Conservation (phyloP, 2,888 invertebrate genomes). For the Lottia scabra region DNA sequence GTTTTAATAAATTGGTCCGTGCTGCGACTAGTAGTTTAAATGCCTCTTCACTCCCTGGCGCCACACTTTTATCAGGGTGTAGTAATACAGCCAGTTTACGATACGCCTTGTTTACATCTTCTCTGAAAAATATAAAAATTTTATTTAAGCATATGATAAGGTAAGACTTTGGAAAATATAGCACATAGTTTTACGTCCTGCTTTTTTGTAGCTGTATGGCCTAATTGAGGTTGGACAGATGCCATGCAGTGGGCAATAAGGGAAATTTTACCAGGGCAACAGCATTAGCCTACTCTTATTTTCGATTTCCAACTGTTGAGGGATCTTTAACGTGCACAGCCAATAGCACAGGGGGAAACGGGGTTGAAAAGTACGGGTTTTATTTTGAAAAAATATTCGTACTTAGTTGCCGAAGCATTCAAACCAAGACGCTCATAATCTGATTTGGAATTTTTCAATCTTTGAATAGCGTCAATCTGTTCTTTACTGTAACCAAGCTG, state of each 20-base stretch:
- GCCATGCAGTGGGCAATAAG: no score
- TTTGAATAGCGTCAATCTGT: constrained; percentile 68
- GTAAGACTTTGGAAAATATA: no score
- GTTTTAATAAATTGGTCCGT: constrained; percentile 63
- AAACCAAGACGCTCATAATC: constrained; percentile 68
- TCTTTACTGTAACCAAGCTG: constrained; percentile 68
- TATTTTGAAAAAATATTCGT: constrained; percentile 31
- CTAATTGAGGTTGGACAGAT: no score
- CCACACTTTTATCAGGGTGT: constrained; percentile 70
- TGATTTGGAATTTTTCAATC: constrained; percentile 64
- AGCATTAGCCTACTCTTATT: no score
- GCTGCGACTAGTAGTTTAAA: constrained; percentile 69
- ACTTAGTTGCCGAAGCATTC: constrained; percentile 61
- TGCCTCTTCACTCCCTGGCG: constrained; percentile 70
- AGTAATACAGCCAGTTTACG: constrained; percentile 69
- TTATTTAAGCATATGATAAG: no score
- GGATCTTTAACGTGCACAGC: no score
- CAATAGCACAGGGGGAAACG: no score
- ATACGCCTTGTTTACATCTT: constrained; percentile 70
- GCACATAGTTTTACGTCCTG: no score
- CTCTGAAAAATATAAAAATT: constrained; percentile 52
- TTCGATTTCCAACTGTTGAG: no score
- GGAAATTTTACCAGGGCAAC: no score
- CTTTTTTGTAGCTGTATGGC: no score
- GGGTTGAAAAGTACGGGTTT: no score